Evolutionary conservation across 2,797 vertebrate genomes (phyloP).

Genomic region (Lemur catta): DNA sequence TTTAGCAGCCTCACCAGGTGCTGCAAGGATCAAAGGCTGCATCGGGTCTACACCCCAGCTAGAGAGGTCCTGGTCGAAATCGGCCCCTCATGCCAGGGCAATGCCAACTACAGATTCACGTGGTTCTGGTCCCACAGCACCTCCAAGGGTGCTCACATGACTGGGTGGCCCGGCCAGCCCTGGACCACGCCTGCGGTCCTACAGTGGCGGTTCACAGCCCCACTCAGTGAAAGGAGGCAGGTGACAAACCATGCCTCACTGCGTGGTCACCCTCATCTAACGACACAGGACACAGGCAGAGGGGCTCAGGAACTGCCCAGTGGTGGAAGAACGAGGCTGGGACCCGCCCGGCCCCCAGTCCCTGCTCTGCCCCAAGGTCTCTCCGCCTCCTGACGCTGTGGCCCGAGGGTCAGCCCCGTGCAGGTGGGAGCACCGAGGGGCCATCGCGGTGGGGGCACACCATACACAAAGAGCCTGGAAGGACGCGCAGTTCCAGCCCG

Average conservation of each 20-base stretch:
- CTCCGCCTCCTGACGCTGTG: background rate
- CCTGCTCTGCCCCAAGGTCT: background rate
- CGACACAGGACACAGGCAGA: background rate
- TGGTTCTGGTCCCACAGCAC: background rate
- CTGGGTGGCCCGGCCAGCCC: background rate
- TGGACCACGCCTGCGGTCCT: accelerated
- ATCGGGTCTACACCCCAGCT: accelerated
- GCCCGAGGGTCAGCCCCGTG: background rate
- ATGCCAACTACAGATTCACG: background rate
- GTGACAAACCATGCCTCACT: accelerated
- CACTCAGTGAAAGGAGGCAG: background rate
- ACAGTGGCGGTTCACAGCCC: background rate
- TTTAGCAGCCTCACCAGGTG: background rate
- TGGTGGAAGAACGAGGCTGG: no score
- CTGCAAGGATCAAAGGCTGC: background rate
- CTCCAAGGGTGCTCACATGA: background rate
- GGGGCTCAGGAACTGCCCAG: accelerated
- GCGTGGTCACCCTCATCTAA: accelerated
- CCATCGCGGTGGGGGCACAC: background rate
- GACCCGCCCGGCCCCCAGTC: background rate
- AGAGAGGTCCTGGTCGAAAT: background rate
- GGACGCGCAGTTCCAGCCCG: accelerated
- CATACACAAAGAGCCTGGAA: background rate
- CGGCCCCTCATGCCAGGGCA: accelerated
- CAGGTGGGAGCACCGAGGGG: background rate